phyloP scores from a whole-genome alignment of 1,140 invertebrate species.

The Papilio dardanus region DNA sequence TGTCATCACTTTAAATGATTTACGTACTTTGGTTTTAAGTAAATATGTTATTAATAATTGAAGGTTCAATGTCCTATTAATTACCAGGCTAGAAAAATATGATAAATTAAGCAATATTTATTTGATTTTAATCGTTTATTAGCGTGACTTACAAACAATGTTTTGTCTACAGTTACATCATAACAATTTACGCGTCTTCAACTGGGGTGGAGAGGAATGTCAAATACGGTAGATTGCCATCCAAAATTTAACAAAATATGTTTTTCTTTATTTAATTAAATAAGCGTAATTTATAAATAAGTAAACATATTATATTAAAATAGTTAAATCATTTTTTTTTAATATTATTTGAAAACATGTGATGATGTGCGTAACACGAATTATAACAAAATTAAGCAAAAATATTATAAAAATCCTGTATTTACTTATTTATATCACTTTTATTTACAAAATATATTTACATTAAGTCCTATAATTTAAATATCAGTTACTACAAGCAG shows the following conservation, averaged over 20 bases:
- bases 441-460: constrained; percentile 35
- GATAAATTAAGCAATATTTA: background rate
- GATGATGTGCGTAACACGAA: constrained; percentile 11
- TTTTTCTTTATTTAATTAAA: background rate
- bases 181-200: background rate
- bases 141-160: constrained; percentile 23
- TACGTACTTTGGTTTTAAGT: background rate
- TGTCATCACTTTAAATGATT: background rate
- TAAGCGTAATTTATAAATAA: background rate
- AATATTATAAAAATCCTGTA: background rate
- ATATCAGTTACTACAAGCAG: constrained; percentile 3
- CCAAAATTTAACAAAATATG: background rate
- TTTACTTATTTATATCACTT: background rate
- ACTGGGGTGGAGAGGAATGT: background rate
- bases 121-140: constrained; percentile 22
- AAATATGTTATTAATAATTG: background rate
- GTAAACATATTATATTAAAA: background rate
- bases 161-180: constrained; percentile 21
- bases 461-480: constrained; percentile 1
- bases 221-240: background rate
- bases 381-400: constrained; percentile 17
- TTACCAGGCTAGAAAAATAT: background rate
- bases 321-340: background rate
- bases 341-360: background rate
- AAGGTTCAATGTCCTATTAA: constrained; percentile 13